phyloP scores from a whole-genome alignment of 2,797 vertebrate species.

The Pantherophis alleghaniensis region DNA sequence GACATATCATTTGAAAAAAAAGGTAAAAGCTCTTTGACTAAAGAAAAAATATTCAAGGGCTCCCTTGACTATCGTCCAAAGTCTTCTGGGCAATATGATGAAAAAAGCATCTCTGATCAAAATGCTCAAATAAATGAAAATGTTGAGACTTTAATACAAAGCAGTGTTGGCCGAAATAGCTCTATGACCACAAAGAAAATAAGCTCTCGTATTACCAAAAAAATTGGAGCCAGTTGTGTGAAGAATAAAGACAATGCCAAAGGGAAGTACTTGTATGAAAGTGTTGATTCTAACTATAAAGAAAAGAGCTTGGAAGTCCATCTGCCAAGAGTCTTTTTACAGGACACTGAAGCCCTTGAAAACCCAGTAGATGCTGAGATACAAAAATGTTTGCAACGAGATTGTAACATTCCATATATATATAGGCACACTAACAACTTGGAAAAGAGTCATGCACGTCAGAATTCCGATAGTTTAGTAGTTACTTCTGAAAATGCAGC shows the following conservation, averaged over 20 bases:
- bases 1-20: slow-evolving; percentile 49
- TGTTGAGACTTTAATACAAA: slow-evolving; percentile 65
- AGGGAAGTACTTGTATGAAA: neutral
- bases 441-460: slow-evolving; percentile 59
- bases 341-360: slow-evolving; percentile 46
- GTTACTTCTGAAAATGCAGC: slow-evolving; percentile 66
- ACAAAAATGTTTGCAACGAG: slow-evolving; percentile 3
- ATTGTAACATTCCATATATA: slow-evolving; percentile 27
- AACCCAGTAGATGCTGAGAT: slow-evolving; percentile 39
- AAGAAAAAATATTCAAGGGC: slow-evolving; percentile 45
- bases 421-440: slow-evolving; percentile 49
- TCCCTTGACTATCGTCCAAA: slow-evolving; percentile 29
- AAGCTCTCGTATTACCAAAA: slow-evolving; percentile 5
- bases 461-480: slow-evolving; percentile 69
- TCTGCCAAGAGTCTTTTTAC: slow-evolving; percentile 56
- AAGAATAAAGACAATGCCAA: slow-evolving; percentile 11
- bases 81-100: slow-evolving; percentile 36
- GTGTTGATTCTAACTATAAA: slow-evolving; percentile 15
- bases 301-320: slow-evolving; percentile 35
- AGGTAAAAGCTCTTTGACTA: slow-evolving; percentile 37
- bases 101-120: slow-evolving; percentile 31
- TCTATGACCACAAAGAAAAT: neutral
- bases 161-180: slow-evolving; percentile 37
- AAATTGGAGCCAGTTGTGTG: neutral
- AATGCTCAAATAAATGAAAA: slow-evolving; percentile 64